Evolutionary conservation across 2,797 vertebrate genomes (phyloP), one percentile per base, ranked within the genome.

Genomic region (Tapirus indicus): DNA sequence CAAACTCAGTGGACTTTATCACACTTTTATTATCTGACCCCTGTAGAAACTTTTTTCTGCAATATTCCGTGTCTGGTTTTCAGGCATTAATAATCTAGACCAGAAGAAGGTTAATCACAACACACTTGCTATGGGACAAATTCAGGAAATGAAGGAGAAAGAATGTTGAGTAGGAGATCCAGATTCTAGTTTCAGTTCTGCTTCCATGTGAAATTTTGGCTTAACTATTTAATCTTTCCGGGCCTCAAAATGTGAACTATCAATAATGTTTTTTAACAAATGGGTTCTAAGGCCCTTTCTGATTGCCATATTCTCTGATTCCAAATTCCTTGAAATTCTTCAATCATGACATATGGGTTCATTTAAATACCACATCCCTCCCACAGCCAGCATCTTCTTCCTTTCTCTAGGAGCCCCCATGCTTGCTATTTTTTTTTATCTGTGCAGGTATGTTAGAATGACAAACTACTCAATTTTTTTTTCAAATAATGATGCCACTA

Each of bases 211-310:
- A 93, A 88, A 66, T 52, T 95, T 74, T 77, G 29, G 7, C 25
- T 60, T 72, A 78, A 69, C 35, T 84, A 47, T 27, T 87, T 84
- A 75, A 93, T 79, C 23, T 91, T 91, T 80, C 29, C 91, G 64
- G 23, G 14, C 9, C 60, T 95, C n/a, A 77, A 91, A 91, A 92
- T 72, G 21, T 47, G 23, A 87, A 6, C 7, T 56, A 1, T 72
- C 82, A 66, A n/a, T 38, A 80, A 35, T 77, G 7, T 47, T 82
- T 90, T 69, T 82, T n/a, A 82, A 74, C 41, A 86, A 94, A 29
- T 58, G 58, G 27, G 2, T 72, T 82, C 25, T 41, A 25, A 72
- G 54, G 21, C 20, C 23, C 10, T 77, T 88, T 58, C 49, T 86
- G 16, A 9, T 79, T 29, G 7, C 79, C n/a, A 86, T 88, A 29